phyloP scores from a whole-genome alignment of 2,797 vertebrate genomes.

The Trichosurus vulpecula region DNA sequence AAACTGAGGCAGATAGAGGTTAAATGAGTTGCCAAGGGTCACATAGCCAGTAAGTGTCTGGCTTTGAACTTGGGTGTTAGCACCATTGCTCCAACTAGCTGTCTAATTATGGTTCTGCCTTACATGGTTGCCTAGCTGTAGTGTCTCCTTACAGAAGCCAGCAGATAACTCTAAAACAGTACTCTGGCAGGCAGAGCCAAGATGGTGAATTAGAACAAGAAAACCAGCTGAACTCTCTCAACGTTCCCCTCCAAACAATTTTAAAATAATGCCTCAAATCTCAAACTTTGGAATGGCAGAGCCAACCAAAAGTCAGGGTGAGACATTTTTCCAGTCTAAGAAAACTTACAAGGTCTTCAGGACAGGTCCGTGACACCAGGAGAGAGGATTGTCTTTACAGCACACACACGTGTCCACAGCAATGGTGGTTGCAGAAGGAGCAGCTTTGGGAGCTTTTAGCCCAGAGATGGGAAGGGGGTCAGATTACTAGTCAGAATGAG shows the following conservation, averaged over 20 bases:
- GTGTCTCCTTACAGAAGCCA: neutral
- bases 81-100: neutral
- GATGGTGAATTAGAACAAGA: neutral
- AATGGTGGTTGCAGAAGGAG: neutral
- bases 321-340: neutral
- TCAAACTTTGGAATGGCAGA: neutral
- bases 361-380: too few relatives aligned
- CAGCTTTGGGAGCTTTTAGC: neutral
- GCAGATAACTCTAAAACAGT: neutral
- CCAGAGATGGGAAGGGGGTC: neutral
- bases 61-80: neutral
- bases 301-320: neutral
- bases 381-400: neutral
- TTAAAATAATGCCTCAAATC: neutral
- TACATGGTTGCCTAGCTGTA: neutral
- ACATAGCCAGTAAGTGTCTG: neutral
- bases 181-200: neutral
- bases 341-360: neutral
- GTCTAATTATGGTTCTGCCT: neutral
- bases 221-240: neutral
- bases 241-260: neutral
- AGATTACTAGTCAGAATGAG: neutral
- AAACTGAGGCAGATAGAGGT: neutral
- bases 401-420: neutral
- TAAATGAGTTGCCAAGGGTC: neutral